Base-by-base conservation (phyloP, 2,113 vertebrate genomes). In the Colinus virginianus region DNA sequence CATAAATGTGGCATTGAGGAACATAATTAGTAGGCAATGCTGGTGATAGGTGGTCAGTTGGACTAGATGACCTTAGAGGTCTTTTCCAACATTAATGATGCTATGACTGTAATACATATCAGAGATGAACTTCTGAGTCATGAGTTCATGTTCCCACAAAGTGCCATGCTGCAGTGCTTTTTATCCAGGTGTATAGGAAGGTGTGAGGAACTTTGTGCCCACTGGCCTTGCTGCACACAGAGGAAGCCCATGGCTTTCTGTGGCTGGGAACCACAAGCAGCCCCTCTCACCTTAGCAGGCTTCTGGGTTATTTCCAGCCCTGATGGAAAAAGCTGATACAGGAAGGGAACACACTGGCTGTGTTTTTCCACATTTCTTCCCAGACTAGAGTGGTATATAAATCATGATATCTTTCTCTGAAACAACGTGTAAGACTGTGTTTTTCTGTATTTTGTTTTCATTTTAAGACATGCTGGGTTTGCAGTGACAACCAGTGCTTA, bases 381-480 rank as follows among this genome's bases (percentile, higher is more conserved):
- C 66, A 71, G 69, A 80, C 74, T 87, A 55, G 3, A 81, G 34
- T 3, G 34, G 26, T 17, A 17, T 28, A 53, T 53, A 53, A 28
- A 88, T 84, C 4, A 2, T 62, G 78, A 42, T 6, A 2, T 53
- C 88, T 86, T 61, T 78, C 42, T 75, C 64, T 88, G 88, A 88
- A 94, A 90, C 69, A 84, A 25, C 17, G 0, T 49, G 34, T 83
- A 75, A 91, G 77, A 84, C 22, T 82, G 58, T 55, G 36, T 26
- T 22, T 3, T 15, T 15, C 36, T 58, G 55, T n/a, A 32, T 28
- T 46, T 46, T 42, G 22, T 61, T 66, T 83, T 7, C 70, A 75
- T 48, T 76, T 82, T 55, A 78, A 93, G 48, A 53, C 34, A 78
- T 71, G 21, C 78, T 61, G 74, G 43, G 81, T 92, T 84, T 88